Conservation (phyloP, 1,140 invertebrate genomes). For the Amyelois transitella region DNA sequence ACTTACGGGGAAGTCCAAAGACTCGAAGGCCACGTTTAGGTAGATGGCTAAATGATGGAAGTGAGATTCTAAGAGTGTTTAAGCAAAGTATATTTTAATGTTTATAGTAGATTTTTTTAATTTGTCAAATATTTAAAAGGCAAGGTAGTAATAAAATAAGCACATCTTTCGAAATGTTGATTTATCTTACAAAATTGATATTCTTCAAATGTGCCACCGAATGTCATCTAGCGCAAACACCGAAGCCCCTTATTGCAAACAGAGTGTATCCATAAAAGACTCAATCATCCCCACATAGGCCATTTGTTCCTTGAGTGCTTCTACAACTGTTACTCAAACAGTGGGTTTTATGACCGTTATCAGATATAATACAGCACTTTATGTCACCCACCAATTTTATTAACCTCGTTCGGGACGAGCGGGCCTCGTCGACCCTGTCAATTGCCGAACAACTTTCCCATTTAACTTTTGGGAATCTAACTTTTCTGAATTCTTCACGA, state of each 20-base stretch:
- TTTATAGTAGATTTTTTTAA: too few species aligned
- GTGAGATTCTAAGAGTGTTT: too few species aligned
- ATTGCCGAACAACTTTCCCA: conserved; percentile 52
- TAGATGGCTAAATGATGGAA: too few species aligned
- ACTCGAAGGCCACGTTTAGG: too few species aligned
- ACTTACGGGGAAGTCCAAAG: too few species aligned
- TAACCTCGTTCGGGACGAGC: conserved; percentile 33
- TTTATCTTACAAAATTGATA: too few species aligned
- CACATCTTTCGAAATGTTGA: too few species aligned
- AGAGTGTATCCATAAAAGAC: background rate
- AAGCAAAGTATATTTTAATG: too few species aligned
- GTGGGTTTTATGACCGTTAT: conserved; percentile 16
- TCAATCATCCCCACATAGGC: background rate
- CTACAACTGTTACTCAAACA: conserved; percentile 2
- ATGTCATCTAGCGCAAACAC: background rate
- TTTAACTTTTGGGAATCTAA: conserved; percentile 30
- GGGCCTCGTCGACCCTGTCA: conserved; percentile 52
- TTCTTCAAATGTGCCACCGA: too few species aligned
- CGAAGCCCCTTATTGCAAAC: background rate
- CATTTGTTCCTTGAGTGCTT: background rate
- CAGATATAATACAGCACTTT: conserved; percentile 21
- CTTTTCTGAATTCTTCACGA: conserved; percentile 56
- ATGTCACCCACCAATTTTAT: conserved; percentile 33
- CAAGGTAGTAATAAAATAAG: too few species aligned
- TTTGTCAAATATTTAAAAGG: too few species aligned